phyloP scores from a whole-genome alignment of 2,888 invertebrate genomes.

The Nomada hirtipes region DNA sequence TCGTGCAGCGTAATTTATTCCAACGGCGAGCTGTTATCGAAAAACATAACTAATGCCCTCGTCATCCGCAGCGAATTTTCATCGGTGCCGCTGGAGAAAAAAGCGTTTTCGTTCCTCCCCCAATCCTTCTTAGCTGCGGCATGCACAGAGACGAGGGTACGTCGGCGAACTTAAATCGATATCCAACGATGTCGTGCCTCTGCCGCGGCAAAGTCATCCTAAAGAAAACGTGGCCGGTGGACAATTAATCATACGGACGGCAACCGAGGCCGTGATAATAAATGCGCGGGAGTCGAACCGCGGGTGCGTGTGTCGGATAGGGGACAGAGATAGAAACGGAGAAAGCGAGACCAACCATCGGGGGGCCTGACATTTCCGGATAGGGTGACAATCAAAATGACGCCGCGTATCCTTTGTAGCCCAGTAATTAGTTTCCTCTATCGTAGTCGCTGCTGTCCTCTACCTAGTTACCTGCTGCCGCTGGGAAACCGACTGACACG shows the following conservation, averaged over 20 bases:
- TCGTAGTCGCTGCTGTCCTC: constrained; percentile 46
- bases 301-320: constrained; percentile 34
- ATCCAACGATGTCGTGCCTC: constrained; percentile 59
- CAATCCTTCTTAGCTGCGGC: background rate
- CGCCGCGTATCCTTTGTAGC: constrained; percentile 73
- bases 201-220: constrained; percentile 60
- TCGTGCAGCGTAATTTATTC: constrained; percentile 42
- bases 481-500: constrained; percentile 26
- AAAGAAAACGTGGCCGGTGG: constrained; percentile 51
- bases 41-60: constrained; percentile 59
- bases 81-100: constrained; percentile 3
- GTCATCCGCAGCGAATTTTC: constrained; percentile 59
- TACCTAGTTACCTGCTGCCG: constrained; percentile 56
- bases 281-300: constrained; percentile 52
- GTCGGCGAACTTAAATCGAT: constrained; percentile 58
- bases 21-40: constrained; percentile 39
- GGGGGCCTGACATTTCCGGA: constrained; percentile 66
- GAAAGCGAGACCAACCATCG: background rate
- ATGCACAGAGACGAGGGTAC: background rate
- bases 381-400: constrained; percentile 74
- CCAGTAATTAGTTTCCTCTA: constrained; percentile 73
- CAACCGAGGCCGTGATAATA: constrained; percentile 59
- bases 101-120: constrained; percentile 29
- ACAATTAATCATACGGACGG: constrained; percentile 70
- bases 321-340: background rate